These are phyloP conservation scores for Cherax quadricarinatus DNA, from an alignment of 1,140 invertebrate species.

Conservation along the genomic window DNA sequence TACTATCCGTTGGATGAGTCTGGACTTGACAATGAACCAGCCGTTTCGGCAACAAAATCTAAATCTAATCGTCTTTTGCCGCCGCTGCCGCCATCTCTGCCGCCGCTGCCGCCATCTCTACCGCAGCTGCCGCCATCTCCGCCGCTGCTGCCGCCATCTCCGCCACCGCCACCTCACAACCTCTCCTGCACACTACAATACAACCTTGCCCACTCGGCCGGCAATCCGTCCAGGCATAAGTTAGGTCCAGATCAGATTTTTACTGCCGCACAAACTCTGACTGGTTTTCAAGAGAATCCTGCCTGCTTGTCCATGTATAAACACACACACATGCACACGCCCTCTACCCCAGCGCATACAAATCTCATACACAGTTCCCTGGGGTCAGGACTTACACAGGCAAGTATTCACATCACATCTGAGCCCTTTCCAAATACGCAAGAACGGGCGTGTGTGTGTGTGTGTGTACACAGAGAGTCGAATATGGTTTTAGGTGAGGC, in stretches of 20 bases:
- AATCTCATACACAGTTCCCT: constrained; percentile 6
- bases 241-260: constrained; percentile 4
- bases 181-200: not conserved
- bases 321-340: constrained; percentile 22
- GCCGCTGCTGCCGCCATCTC: not conserved
- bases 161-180: not conserved
- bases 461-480: too few species aligned
- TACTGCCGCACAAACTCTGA: not conserved
- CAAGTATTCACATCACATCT: not conserved
- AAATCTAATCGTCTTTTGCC: too few species aligned
- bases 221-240: not conserved
- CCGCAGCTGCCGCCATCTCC: not conserved
- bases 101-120: not conserved
- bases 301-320: not conserved
- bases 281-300: not conserved
- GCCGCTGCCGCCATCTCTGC: not conserved
- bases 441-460: too few species aligned
- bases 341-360: not conserved
- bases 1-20: too few species aligned
- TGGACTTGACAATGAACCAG: too few species aligned
- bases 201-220: not conserved
- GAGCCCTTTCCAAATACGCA: too few species aligned
- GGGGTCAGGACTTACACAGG: not conserved
- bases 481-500: too few species aligned
- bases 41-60: too few species aligned